Conservation (phyloP, 2,113 vertebrate species). For the Sterna hirundo region DNA sequence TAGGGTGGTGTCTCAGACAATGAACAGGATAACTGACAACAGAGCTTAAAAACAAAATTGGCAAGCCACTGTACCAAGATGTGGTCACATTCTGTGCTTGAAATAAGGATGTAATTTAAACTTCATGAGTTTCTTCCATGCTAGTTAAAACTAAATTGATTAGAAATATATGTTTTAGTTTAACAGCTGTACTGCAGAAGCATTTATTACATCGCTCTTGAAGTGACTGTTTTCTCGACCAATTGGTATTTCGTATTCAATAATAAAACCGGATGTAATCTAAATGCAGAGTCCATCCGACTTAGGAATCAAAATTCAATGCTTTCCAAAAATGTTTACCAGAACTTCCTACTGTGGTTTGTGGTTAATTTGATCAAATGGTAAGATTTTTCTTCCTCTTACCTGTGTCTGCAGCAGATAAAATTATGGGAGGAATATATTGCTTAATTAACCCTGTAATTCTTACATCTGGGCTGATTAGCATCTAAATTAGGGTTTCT, state of each 20-base stretch:
- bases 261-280: conserved; percentile 13
- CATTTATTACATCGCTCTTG: conserved; percentile 24
- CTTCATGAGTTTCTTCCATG: conserved; percentile 21
- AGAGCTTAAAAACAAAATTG: background rate
- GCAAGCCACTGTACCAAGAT: background rate
- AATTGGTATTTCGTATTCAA: conserved; percentile 18
- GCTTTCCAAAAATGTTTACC: conserved; percentile 9
- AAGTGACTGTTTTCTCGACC: background rate
- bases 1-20: background rate
- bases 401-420: conserved; percentile 55
- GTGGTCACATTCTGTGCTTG: background rate
- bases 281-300: background rate
- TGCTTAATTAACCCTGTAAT: conserved; percentile 72
- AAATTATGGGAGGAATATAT: conserved; percentile 44
- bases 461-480: conserved; percentile 66
- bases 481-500: conserved; percentile 64
- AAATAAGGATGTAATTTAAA: conserved; percentile 47
- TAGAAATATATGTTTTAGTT: conserved; percentile 24
- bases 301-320: background rate
- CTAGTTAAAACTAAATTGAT: conserved; percentile 36
- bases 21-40: background rate
- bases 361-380: conserved; percentile 58
- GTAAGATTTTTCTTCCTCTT: conserved; percentile 6
- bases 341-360: background rate
- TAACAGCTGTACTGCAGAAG: conserved; percentile 22